Evolutionary conservation across 2,888 invertebrate genomes (phyloP).

Genomic region (Helobdella robusta): DNA sequence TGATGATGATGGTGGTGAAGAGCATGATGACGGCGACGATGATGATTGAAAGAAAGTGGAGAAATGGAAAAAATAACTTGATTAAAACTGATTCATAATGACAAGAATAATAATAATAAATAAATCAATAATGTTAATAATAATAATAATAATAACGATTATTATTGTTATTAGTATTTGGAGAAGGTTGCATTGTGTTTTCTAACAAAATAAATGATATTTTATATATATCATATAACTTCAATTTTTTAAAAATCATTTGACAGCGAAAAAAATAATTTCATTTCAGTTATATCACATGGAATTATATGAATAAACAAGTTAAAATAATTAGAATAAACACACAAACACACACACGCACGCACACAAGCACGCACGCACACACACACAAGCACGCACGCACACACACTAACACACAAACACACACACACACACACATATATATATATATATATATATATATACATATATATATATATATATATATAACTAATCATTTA

Average conservation of each 20-base stretch:
- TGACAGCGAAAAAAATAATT: too few relatives aligned
- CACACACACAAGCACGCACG: background rate
- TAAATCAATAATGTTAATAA: too few relatives aligned
- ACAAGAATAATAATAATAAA: too few relatives aligned
- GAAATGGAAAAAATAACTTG: background rate
- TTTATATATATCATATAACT: background rate
- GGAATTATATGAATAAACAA: background rate
- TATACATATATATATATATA: background rate
- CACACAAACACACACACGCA: background rate
- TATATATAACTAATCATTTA: too few relatives aligned
- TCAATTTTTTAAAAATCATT: too few relatives aligned
- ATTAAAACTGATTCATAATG: background rate
- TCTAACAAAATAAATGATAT: too few relatives aligned
- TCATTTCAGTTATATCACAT: too few relatives aligned
- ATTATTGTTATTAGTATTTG: too few relatives aligned
- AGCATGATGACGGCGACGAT: conserved; percentile 8
- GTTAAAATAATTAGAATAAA: background rate
- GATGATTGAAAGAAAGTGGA: background rate
- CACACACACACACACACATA: conserved; percentile 5
- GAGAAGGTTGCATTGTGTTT: too few relatives aligned
- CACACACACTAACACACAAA: background rate
- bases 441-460: background rate
- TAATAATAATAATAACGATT: too few relatives aligned
- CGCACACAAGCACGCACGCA: background rate
- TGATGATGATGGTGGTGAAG: conserved; percentile 13